phyloP scores from a whole-genome alignment of 1,140 invertebrate genomes.

The Orchestia grillus region DNA sequence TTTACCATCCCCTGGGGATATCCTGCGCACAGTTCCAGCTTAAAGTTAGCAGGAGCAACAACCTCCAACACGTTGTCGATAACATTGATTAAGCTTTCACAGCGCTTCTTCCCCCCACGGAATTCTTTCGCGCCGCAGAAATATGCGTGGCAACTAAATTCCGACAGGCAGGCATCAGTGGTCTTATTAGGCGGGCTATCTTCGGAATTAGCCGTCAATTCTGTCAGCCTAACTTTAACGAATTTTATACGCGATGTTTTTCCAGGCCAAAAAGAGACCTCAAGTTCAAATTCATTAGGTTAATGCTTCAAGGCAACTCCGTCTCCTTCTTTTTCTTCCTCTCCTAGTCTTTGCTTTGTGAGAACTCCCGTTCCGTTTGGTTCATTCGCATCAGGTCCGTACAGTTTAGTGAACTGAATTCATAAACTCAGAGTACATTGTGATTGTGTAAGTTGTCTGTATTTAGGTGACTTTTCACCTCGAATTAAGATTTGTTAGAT shows the following conservation, averaged over 20 bases:
- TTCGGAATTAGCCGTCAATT: conserved; percentile 41
- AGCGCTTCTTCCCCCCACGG: not conserved
- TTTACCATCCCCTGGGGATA: too few species aligned
- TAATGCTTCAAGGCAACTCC: conserved; percentile 11
- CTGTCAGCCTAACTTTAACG: not conserved
- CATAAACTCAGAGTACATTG: too few species aligned
- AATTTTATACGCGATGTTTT: not conserved
- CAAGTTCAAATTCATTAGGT: conserved; percentile 34
- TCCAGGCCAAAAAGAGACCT: not conserved
- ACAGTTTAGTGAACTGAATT: too few species aligned
- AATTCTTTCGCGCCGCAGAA: not conserved
- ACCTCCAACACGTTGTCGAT: not conserved
- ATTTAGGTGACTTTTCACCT: too few species aligned
- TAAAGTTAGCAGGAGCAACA: not conserved
- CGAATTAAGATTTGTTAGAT: too few species aligned
- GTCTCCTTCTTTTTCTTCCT: too few species aligned
- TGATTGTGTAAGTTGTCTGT: too few species aligned
- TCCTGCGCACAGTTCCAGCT: not conserved
- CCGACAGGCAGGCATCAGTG: not conserved
- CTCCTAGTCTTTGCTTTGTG: too few species aligned
- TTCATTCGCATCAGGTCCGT: too few species aligned
- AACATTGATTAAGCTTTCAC: not conserved
- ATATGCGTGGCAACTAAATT: not conserved
- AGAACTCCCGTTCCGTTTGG: too few species aligned
- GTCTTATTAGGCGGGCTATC: conserved; percentile 39